A percentile compares a stretch with the other conserved stretches of the same genome.
These are phyloP conservation scores for Masnerella sp. DNA, from an alignment of 2,888 invertebrate species.

Conservation along the genomic window DNA sequence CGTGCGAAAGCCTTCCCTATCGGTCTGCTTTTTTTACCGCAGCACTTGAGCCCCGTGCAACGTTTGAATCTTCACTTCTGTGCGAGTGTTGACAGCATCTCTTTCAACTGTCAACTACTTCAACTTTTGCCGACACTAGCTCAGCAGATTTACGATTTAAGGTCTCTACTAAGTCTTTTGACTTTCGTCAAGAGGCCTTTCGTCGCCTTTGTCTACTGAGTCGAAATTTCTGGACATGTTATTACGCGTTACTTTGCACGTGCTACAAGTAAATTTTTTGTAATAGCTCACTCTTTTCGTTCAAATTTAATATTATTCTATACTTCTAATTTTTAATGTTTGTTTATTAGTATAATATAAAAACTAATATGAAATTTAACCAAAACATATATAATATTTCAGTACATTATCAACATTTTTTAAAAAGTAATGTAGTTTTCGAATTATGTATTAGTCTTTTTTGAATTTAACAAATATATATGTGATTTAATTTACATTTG, in stretches of 20 bases:
- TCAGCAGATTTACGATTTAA: conserved; percentile 34
- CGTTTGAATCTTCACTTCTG: conserved; percentile 33
- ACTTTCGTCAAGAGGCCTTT: conserved; percentile 42
- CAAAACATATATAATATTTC: too few relatives aligned
- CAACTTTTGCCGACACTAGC: conserved; percentile 23
- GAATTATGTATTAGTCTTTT: too few relatives aligned
- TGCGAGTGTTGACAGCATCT: conserved; percentile 42
- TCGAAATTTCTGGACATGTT: conserved; percentile 23
- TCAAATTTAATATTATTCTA: too few relatives aligned
- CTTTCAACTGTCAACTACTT: conserved; percentile 49
- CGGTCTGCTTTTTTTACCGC: conserved; percentile 30
- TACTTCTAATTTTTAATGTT: too few relatives aligned
- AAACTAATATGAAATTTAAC: too few relatives aligned
- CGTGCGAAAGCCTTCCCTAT: conserved; percentile 5
- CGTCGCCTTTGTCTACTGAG: conserved; percentile 22
- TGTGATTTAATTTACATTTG: too few relatives aligned
- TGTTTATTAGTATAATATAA: too few relatives aligned
- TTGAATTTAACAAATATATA: too few relatives aligned
- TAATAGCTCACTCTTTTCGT: too few relatives aligned
- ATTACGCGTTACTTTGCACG: conserved; percentile 9
- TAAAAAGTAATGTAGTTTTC: too few relatives aligned
- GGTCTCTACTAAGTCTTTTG: conserved; percentile 32
- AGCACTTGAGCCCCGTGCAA: conserved; percentile 12
- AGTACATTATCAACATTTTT: too few relatives aligned
- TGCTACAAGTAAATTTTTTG: too few relatives aligned